Percentiles rank a stretch among this genome's conserved stretches.
These are phyloP conservation scores for Trypoxylus dichotomus DNA, from an alignment of 1,140 invertebrate species.

Conservation along the genomic window DNA sequence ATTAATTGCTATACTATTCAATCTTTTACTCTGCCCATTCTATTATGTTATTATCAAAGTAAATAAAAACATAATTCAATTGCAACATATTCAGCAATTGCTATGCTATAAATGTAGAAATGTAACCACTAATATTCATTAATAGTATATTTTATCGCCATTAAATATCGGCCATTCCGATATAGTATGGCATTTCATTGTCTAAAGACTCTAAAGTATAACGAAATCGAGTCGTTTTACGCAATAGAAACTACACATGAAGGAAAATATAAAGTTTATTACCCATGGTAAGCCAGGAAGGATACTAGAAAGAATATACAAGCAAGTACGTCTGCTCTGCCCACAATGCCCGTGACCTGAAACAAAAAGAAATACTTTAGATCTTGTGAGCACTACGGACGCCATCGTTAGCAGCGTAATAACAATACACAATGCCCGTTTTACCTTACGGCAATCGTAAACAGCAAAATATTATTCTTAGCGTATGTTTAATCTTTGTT, in stretches of 20 bases:
- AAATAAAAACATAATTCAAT: too few relatives aligned
- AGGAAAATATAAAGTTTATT: constrained; percentile 48
- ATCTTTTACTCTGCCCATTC: too few relatives aligned
- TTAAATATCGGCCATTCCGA: too few relatives aligned
- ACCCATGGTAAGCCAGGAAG: constrained; percentile 79
- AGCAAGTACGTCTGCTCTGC: constrained; percentile 80
- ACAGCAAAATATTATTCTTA: neutral
- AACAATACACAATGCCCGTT: neutral
- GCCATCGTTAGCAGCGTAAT: neutral
- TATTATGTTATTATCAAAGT: too few relatives aligned
- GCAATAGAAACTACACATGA: neutral
- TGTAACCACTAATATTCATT: too few relatives aligned
- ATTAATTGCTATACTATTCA: too few relatives aligned
- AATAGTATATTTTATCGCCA: too few relatives aligned
- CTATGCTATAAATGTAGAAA: too few relatives aligned
- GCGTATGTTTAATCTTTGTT: neutral
- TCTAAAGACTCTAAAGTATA: too few relatives aligned
- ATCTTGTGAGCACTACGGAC: neutral
- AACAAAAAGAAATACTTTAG: constrained; percentile 46
- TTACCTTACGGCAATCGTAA: neutral
- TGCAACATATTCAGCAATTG: too few relatives aligned
- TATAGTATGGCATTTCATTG: too few relatives aligned
- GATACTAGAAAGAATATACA: constrained; percentile 82
- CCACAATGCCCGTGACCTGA: constrained; percentile 80
- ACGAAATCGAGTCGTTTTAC: too few relatives aligned